Conservation (phyloP, 1,140 invertebrate genomes). For the Phymastichus coffea region DNA sequence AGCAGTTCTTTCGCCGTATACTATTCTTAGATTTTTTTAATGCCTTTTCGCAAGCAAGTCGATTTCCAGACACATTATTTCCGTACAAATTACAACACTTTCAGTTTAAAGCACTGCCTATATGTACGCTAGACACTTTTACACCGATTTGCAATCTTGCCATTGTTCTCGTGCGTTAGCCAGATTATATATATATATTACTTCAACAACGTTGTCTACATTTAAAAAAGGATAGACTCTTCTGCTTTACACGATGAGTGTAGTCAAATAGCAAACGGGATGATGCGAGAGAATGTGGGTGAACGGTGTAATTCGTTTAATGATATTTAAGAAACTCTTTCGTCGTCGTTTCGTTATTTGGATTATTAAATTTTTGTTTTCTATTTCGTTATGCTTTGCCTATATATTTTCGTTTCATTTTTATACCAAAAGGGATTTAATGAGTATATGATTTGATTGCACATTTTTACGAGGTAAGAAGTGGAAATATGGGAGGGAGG, state of each 20-base stretch:
- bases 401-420: slow-evolving; percentile 7
- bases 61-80: not conserved
- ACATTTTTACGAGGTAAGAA: slow-evolving; percentile 6
- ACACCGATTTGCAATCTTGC: slow-evolving; percentile 4
- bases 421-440: slow-evolving; percentile 5
- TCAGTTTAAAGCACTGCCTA: slow-evolving; percentile 21
- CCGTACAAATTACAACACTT: slow-evolving; percentile 1
- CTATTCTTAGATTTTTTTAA: slow-evolving; percentile 23
- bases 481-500: slow-evolving; percentile 3
- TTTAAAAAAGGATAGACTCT: slow-evolving; percentile 31
- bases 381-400: not conserved
- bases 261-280: slow-evolving; percentile 29
- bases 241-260: slow-evolving; percentile 28
- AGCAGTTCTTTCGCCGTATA: slow-evolving; percentile 34
- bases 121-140: slow-evolving; percentile 23
- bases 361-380: slow-evolving; percentile 19
- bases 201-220: slow-evolving; percentile 27
- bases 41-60: not conserved
- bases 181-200: slow-evolving; percentile 18
- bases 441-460: slow-evolving; percentile 17
- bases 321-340: slow-evolving; percentile 12
- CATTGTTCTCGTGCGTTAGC: slow-evolving; percentile 16
- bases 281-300: slow-evolving; percentile 28
- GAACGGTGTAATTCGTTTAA: slow-evolving; percentile 18
- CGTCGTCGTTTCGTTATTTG: slow-evolving; percentile 10